Conservation (phyloP, 2,888 invertebrate species). For the Autographa pulchrina region DNA sequence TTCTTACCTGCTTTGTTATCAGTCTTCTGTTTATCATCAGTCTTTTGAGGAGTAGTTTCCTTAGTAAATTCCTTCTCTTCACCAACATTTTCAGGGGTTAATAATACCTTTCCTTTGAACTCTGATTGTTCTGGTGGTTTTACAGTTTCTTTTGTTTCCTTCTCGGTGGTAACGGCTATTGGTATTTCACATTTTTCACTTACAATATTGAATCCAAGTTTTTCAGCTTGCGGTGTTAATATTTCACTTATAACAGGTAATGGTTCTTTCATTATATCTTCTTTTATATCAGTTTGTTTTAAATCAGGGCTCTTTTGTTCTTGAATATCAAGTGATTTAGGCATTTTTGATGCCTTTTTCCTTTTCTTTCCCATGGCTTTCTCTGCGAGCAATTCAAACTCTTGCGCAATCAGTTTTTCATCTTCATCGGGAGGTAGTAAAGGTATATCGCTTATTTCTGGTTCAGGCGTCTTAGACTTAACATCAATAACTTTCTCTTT, state of each 20-base stretch:
- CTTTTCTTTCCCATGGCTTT: slow-evolving; percentile 62
- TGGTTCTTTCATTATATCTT: slow-evolving; percentile 28
- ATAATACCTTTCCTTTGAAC: slow-evolving; percentile 37
- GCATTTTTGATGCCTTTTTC: slow-evolving; percentile 63
- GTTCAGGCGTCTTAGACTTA: neutral
- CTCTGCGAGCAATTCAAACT: slow-evolving; percentile 50
- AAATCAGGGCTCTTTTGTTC: slow-evolving; percentile 27
- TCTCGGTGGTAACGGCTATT: slow-evolving; percentile 18
- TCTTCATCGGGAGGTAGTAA: slow-evolving; percentile 27
- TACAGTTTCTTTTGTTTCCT: slow-evolving; percentile 14
- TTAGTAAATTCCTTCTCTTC: slow-evolving; percentile 33
- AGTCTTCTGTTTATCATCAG: slow-evolving; percentile 51
- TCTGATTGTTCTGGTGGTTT: neutral
- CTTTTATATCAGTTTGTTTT: slow-evolving; percentile 26
- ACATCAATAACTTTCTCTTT: slow-evolving; percentile 3
- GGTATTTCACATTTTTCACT: slow-evolving; percentile 28
- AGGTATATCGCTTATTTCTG: slow-evolving; percentile 14
- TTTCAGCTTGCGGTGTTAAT: slow-evolving; percentile 30
- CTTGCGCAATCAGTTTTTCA: slow-evolving; percentile 37
- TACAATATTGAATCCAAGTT: slow-evolving; percentile 31
- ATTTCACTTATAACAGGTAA: slow-evolving; percentile 41
- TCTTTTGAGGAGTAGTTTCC: slow-evolving; percentile 29
- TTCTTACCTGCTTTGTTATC: slow-evolving; percentile 64
- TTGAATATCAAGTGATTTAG: slow-evolving; percentile 47
- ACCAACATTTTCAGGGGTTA: slow-evolving; percentile 44